Evolutionary conservation across 2,797 vertebrate genomes (phyloP), one percentile per base, ranked within the genome.

Genomic region (Psittacula derbiana): DNA sequence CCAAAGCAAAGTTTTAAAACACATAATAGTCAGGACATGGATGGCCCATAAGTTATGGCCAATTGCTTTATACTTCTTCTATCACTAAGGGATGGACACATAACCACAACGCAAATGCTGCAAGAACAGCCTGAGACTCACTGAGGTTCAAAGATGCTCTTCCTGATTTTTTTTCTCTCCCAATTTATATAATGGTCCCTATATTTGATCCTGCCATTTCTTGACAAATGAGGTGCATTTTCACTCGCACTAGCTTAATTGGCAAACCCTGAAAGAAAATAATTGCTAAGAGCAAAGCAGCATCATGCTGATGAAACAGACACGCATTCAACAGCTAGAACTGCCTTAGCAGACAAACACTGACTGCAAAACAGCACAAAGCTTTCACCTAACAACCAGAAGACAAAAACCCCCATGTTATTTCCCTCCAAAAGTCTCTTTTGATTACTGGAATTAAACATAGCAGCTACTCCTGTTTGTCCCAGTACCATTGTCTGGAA

Each of bases 161-260:
- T 55, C 62, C 66, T 44, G n/a, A 72, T 41, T 50, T 76, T 74
- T 88, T 70, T 58, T 49, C 57, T 69, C 73, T 71, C 81, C 19
- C 52, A 44, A 83, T 80, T 92, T 86, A 55, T 79, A 2, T 78
- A 92, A 89, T 53, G 46, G 76, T 25, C 24, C 5, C 79, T 75
- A 69, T 92, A 93, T 80, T 91, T 95, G 75, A 95, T 92, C 53
- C 69, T 90, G 72, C 36, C 75, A 83, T 86, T 86, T 86, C 65
- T 89, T 88, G 79, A 94, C 72, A 95, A 93, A 94, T 93, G 78
- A 92, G 76, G 89, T 72, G 40, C 70, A 62, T 88, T 93, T 95
- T 91, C 69, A 80, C 61, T 52, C 83, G 65, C 36, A 20, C 36
- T 38, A 74, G 69, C 81, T 95, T 96, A 94, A 94, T 38, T 95